Evolutionary conservation across 1,140 invertebrate genomes (phyloP).

Genomic region (Globodera ellingtonae): DNA sequence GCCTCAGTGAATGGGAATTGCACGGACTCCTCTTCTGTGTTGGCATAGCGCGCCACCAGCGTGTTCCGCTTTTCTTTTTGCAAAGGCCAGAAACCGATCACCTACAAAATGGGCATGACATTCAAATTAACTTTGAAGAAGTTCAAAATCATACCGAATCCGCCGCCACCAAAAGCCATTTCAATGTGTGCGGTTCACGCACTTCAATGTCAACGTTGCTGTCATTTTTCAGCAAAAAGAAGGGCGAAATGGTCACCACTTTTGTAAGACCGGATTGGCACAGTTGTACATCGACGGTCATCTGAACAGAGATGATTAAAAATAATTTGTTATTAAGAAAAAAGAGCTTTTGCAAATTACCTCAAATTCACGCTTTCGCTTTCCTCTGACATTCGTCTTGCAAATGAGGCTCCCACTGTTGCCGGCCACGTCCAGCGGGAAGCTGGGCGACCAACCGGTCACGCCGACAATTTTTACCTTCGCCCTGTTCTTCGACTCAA

Average conservation of each 20-base stretch:
- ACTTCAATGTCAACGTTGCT: constrained; percentile 76
- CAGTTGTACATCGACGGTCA: constrained; percentile 88
- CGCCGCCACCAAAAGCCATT: constrained; percentile 55
- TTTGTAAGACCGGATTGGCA: constrained; percentile 90
- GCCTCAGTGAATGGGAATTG: constrained; percentile 83
- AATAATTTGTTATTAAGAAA: too few relatives aligned
- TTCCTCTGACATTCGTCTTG: constrained; percentile 71
- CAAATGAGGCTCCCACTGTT: constrained; percentile 86
- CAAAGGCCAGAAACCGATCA: constrained; percentile 82
- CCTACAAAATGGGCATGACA: constrained; percentile 68
- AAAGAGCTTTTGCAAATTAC: too few relatives aligned
- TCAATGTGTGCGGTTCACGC: constrained; percentile 72
- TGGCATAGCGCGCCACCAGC: constrained; percentile 67
- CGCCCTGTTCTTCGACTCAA: constrained; percentile 37
- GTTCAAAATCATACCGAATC: constrained; percentile 42
- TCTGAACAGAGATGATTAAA: constrained; percentile 68
- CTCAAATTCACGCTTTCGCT: constrained; percentile 51
- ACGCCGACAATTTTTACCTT: constrained; percentile 33
- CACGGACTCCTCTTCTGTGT: constrained; percentile 74
- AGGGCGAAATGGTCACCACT: constrained; percentile 91
- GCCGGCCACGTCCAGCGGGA: constrained; percentile 92
- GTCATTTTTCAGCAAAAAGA: constrained; percentile 88
- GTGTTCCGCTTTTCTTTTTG: constrained; percentile 65
- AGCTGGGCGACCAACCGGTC: constrained; percentile 76
- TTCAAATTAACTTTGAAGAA: background rate